A percentile compares a stretch with the other conserved stretches of the same genome.
Conservation (phyloP, 2,888 invertebrate genomes). For the Cephus pulcher region DNA sequence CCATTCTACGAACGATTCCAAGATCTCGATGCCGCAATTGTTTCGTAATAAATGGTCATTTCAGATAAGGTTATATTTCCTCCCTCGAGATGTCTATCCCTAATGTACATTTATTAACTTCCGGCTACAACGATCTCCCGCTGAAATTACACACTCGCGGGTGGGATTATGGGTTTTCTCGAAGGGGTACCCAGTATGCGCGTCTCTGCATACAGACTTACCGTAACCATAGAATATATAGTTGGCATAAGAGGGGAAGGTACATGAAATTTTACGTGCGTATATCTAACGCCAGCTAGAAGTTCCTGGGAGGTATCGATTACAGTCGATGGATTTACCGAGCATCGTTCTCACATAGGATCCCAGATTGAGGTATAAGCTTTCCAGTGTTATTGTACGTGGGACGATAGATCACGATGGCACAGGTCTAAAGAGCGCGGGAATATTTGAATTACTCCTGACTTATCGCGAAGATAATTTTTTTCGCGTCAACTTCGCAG, state of each 20-base stretch:
- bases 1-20: neutral
- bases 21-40: neutral
- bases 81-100: neutral
- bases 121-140: neutral
- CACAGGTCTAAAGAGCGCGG: neutral
- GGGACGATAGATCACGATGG: neutral
- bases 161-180: neutral
- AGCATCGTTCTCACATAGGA: neutral
- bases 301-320: neutral
- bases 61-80: neutral
- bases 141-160: neutral
- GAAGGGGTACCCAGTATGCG: neutral
- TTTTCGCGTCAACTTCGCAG: neutral
- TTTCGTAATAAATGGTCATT: neutral
- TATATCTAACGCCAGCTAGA: neutral
- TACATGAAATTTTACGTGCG: neutral
- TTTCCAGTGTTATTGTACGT: neutral
- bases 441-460: neutral
- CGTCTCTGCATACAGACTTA: neutral
- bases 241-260: neutral
- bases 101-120: neutral
- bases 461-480: neutral
- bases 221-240: neutral
- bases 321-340: neutral
- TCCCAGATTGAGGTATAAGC: neutral